These are phyloP conservation scores for Gymnogyps californianus DNA, from an alignment of 2,113 vertebrate genomes.

Conservation along the genomic window DNA sequence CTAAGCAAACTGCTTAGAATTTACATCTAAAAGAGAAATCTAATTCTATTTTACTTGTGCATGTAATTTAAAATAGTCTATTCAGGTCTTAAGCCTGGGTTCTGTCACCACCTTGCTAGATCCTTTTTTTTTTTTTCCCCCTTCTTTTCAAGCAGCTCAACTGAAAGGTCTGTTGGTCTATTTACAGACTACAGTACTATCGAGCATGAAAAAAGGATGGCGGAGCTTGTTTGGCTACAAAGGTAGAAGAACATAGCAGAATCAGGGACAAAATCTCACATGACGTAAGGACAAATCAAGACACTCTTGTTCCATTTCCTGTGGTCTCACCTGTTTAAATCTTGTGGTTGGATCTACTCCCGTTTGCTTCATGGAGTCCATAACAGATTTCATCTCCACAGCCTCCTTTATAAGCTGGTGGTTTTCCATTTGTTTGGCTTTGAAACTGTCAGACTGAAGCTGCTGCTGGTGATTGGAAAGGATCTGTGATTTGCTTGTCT, in stretches of 20 bases:
- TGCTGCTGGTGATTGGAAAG: constrained; percentile 84
- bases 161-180: not conserved
- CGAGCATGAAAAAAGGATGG: not conserved
- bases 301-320: not conserved
- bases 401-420: constrained; percentile 92
- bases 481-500: constrained; percentile 83
- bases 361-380: constrained; percentile 92
- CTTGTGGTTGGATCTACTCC: constrained; percentile 95
- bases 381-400: constrained; percentile 94
- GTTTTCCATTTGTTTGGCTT: constrained; percentile 89
- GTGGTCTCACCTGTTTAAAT: constrained; percentile 93
- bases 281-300: not conserved
- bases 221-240: not conserved
- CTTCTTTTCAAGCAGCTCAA: not conserved
- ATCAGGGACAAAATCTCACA: not conserved
- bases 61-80: not conserved
- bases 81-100: not conserved
- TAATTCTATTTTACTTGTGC: not conserved
- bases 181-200: not conserved
- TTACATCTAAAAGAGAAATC: constrained; percentile 12
- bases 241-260: not conserved
- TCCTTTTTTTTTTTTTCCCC: not conserved
- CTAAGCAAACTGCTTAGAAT: not conserved
- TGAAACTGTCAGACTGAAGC: constrained; percentile 80
- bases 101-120: not conserved